Conservation (phyloP, 1,140 invertebrate genomes). For the Cecropterus lyciades region DNA sequence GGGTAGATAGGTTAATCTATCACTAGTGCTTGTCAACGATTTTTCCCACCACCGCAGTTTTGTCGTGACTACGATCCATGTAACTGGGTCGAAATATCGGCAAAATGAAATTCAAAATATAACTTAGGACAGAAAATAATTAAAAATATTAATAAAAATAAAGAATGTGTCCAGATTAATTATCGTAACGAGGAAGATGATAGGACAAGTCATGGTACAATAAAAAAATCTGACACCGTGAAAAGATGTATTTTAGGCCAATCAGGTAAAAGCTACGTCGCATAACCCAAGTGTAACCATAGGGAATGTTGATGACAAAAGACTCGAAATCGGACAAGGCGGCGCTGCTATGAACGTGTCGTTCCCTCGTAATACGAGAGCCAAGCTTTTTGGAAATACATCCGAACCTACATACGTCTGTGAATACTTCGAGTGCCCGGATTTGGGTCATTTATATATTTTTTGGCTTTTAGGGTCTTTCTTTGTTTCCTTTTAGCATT, state of each 20-base stretch:
- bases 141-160: too few species aligned
- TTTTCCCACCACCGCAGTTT: too few species aligned
- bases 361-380: not conserved
- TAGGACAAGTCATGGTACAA: not conserved
- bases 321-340: conserved; percentile 20
- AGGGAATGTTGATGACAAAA: conserved; percentile 25
- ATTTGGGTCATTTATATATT: conserved; percentile 9
- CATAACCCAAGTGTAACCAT: conserved; percentile 22
- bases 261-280: conserved; percentile 22
- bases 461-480: not conserved
- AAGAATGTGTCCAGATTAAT: too few species aligned
- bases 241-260: conserved; percentile 16
- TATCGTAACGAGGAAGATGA: not conserved
- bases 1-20: too few species aligned
- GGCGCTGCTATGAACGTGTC: conserved; percentile 1
- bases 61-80: too few species aligned
- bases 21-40: too few species aligned
- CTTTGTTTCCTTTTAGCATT: not conserved
- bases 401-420: conserved; percentile 4
- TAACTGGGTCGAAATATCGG: too few species aligned
- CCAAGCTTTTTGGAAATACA: conserved; percentile 19
- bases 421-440: conserved; percentile 9
- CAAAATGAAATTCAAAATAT: too few species aligned
- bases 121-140: too few species aligned
- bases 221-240: not conserved